Percentiles rank a stretch among this genome's conserved stretches.
phyloP scores from a whole-genome alignment of 2,113 vertebrate species.

The Tyto alba region DNA sequence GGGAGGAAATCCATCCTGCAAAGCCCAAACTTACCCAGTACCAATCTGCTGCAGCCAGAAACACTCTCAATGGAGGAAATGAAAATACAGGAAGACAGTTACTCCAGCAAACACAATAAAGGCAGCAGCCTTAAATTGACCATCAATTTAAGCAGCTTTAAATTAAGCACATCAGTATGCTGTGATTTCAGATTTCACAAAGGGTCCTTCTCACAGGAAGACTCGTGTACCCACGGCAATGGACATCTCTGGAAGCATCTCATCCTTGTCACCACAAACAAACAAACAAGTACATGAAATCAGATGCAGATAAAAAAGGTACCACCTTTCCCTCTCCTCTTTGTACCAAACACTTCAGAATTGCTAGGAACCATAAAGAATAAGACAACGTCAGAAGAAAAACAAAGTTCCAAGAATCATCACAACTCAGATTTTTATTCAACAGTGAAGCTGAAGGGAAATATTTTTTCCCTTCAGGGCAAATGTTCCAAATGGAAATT shows the following conservation, averaged over 20 bases:
- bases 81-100: background rate
- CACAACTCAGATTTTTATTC: slow-evolving; percentile 76
- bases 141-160: background rate
- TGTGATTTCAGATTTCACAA: background rate
- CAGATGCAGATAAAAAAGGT: background rate
- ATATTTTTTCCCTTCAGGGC: slow-evolving; percentile 35
- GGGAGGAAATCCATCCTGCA: background rate
- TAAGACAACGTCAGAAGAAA: slow-evolving; percentile 42
- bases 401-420: slow-evolving; percentile 47
- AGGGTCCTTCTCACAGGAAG: background rate
- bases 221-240: background rate
- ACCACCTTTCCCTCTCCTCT: background rate
- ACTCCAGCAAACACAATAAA: background rate
- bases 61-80: background rate
- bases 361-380: background rate
- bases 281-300: background rate
- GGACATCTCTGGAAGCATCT: background rate
- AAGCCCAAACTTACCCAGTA: background rate
- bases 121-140: background rate
- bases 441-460: slow-evolving; percentile 70
- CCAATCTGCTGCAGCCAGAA: background rate
- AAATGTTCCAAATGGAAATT: slow-evolving; percentile 70
- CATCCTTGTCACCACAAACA: background rate
- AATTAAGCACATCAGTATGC: background rate
- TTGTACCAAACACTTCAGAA: background rate